phyloP scores from a whole-genome alignment of 2,888 invertebrate species.

The Stenolophus ochropezus region DNA sequence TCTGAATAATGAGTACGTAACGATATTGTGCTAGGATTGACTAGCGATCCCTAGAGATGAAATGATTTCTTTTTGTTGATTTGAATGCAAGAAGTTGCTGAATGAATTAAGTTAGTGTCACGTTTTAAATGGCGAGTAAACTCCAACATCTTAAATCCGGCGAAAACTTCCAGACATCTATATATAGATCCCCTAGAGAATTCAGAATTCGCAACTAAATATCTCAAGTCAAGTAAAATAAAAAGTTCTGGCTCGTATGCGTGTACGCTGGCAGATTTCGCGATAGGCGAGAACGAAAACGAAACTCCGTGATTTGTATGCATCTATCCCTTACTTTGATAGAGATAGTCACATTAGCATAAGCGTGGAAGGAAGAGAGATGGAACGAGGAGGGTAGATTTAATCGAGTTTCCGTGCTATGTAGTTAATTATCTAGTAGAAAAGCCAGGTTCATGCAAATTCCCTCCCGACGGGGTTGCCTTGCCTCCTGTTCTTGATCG shows the following conservation, averaged over 20 bases:
- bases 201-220: conserved; percentile 39
- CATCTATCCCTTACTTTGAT: conserved; percentile 41
- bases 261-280: conserved; percentile 32
- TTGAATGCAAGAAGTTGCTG: background rate
- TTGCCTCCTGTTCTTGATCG: conserved; percentile 39
- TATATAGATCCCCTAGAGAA: conserved; percentile 32
- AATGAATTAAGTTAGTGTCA: conserved; percentile 32
- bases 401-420: conserved; percentile 56
- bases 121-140: conserved; percentile 39
- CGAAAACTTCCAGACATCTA: conserved; percentile 41
- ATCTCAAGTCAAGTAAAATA: conserved; percentile 50
- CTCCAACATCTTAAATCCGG: conserved; percentile 33
- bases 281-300: conserved; percentile 40
- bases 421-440: conserved; percentile 59
- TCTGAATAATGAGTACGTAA: background rate
- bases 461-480: conserved; percentile 40
- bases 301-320: conserved; percentile 54
- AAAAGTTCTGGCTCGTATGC: conserved; percentile 43
- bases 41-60: too few species aligned
- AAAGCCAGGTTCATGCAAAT: conserved; percentile 58
- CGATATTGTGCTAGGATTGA: too few species aligned
- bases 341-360: background rate
- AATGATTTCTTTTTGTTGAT: background rate
- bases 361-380: conserved; percentile 1
- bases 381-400: conserved; percentile 43